phyloP scores from a whole-genome alignment of 1,140 invertebrate species.

The Ostrea edulis region DNA sequence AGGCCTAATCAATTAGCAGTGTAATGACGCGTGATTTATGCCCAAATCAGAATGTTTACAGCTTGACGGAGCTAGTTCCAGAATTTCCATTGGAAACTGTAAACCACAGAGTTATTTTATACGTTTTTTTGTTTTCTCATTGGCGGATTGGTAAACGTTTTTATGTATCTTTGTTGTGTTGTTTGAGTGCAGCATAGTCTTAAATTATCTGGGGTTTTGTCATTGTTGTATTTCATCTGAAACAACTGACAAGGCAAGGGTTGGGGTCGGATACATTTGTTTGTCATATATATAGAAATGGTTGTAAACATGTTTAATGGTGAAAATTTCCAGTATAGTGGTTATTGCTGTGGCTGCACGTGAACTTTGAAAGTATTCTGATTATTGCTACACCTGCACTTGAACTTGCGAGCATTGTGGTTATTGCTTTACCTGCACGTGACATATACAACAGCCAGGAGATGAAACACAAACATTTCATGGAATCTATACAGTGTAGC shows the following conservation, averaged over 20 bases:
- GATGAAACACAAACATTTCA: not conserved
- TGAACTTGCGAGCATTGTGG: not conserved
- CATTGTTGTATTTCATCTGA: not conserved
- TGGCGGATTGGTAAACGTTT: conserved; percentile 20
- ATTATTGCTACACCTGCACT: too few relatives aligned
- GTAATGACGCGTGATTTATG: conserved; percentile 28
- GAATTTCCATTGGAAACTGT: conserved; percentile 25
- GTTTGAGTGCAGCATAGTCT: not conserved
- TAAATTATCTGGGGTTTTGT: conserved; percentile 33
- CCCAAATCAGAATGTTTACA: conserved; percentile 21
- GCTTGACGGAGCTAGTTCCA: not conserved
- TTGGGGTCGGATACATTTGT: not conserved
- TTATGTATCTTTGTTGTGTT: conserved; percentile 38
- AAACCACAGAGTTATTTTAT: conserved; percentile 26
- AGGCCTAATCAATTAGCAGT: conserved; percentile 27
- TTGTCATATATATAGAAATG: not conserved
- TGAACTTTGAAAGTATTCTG: too few relatives aligned
- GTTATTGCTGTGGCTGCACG: too few relatives aligned
- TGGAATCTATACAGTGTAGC: not conserved
- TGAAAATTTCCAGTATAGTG: too few relatives aligned
- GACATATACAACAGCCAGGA: not conserved
- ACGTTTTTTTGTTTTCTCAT: conserved; percentile 32
- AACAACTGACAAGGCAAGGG: conserved; percentile 16
- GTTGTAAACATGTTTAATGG: not conserved
- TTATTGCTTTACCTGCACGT: not conserved